Evolutionary conservation across 2,888 invertebrate species (phyloP).

Genomic region (Lingula anatina): DNA sequence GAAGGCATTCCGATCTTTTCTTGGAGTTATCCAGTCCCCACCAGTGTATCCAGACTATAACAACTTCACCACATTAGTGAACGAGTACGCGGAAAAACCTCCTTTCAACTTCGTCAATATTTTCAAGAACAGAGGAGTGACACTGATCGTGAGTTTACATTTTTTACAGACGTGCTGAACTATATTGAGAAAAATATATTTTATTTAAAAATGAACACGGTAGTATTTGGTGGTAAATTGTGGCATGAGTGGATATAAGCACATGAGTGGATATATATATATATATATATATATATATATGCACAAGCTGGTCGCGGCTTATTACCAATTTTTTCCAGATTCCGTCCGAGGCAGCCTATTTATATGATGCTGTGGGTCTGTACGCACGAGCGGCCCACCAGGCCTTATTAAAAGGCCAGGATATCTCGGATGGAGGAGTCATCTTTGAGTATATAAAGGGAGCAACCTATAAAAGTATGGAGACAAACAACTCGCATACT

Average conservation of each 20-base stretch:
- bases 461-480: conserved; percentile 51
- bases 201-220: no score
- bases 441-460: conserved; percentile 50
- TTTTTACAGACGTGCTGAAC: no score
- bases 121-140: conserved; percentile 14
- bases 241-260: neutral
- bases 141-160: conserved; percentile 19
- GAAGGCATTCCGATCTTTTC: conserved; percentile 74
- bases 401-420: conserved; percentile 37
- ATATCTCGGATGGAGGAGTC: conserved; percentile 47
- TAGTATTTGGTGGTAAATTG: no score
- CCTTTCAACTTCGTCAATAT: conserved; percentile 87
- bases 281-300: conserved; percentile 8
- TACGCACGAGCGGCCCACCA: conserved; percentile 52
- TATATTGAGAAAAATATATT: no score
- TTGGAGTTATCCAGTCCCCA: conserved; percentile 70
- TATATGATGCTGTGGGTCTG: conserved; percentile 54
- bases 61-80: conserved; percentile 71
- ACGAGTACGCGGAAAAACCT: conserved; percentile 74
- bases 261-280: conserved; percentile 3
- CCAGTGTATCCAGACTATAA: conserved; percentile 63
- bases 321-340: conserved; percentile 20
- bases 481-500: no score
- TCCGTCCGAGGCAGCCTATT: conserved; percentile 51
- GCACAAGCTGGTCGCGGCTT: neutral